These are phyloP conservation scores for Forbesichthys papilliferus DNA, from an alignment of 2,113 vertebrate species.

Conservation along the genomic window DNA sequence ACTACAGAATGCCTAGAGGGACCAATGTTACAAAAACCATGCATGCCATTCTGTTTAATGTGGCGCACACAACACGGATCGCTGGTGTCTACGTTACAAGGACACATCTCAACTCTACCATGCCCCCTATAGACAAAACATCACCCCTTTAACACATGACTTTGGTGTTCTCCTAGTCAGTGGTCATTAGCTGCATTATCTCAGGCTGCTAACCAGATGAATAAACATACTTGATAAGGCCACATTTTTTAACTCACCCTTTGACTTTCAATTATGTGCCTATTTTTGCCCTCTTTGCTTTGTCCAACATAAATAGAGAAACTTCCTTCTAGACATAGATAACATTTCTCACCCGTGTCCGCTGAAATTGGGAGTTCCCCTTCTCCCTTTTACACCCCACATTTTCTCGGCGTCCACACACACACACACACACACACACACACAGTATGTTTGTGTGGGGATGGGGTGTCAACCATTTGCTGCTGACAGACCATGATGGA, in stretches of 20 bases:
- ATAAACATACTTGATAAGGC: conserved; percentile 80
- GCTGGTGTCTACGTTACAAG: too few species aligned
- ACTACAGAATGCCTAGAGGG: too few species aligned
- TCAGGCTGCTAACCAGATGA: conserved; percentile 75
- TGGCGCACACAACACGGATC: too few species aligned
- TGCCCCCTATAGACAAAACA: background rate
- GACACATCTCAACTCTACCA: background rate
- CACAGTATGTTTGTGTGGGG: background rate
- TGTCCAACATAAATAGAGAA: conserved; percentile 47
- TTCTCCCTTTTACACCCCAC: conserved; percentile 28
- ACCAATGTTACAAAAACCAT: too few species aligned
- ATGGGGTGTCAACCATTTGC: conserved; percentile 41
- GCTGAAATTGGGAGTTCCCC: conserved; percentile 18
- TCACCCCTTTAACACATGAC: background rate
- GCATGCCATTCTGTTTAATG: too few species aligned
- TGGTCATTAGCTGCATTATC: conserved; percentile 49
- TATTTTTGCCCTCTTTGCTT: conserved; percentile 48
- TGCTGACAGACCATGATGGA: conserved; percentile 22
- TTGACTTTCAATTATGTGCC: conserved; percentile 57
- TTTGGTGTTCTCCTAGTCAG: conserved; percentile 3
- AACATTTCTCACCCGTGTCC: conserved; percentile 50
- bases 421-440: background rate
- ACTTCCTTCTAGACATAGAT: conserved; percentile 59
- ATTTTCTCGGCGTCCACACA: background rate
- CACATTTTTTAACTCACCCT: conserved; percentile 63